A percentile compares a stretch with the other conserved stretches of the same genome.
Evolutionary conservation across 2,113 vertebrate genomes (phyloP).

Genomic region (Setophaga petechia): DNA sequence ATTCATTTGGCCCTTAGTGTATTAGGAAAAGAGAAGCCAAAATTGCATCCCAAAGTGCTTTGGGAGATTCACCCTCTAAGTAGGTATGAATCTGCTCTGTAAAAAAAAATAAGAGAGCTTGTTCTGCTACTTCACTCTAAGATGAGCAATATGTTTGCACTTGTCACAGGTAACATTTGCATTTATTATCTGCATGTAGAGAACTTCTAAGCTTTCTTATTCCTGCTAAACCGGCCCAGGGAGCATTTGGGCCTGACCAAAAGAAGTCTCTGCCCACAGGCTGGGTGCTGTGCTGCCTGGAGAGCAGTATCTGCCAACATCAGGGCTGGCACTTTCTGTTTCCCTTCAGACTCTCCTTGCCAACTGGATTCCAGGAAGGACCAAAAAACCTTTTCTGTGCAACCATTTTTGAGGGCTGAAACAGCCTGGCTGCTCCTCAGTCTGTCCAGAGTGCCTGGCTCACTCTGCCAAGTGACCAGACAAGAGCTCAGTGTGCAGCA

Average conservation of each 20-base stretch:
- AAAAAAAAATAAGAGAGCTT: background rate
- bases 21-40: background rate
- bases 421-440: background rate
- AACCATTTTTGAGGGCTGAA: background rate
- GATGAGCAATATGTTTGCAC: slow-evolving; percentile 53
- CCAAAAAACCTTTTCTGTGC: background rate
- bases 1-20: background rate
- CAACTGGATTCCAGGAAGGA: background rate
- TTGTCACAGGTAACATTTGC: slow-evolving; percentile 40
- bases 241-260: slow-evolving; percentile 8
- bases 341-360: background rate
- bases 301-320: background rate
- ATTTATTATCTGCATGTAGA: slow-evolving; percentile 31
- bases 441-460: background rate
- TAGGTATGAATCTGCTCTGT: background rate
- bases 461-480: background rate
- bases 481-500: rapidly evolving
- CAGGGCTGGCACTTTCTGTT: background rate
- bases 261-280: slow-evolving; percentile 36
- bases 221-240: slow-evolving; percentile 23
- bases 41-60: background rate
- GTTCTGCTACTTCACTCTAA: slow-evolving; percentile 8
- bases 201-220: slow-evolving; percentile 10
- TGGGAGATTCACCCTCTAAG: background rate
- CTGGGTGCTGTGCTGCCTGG: background rate